Conservation (phyloP, 2,113 vertebrate species). For the Sciurus niger region DNA sequence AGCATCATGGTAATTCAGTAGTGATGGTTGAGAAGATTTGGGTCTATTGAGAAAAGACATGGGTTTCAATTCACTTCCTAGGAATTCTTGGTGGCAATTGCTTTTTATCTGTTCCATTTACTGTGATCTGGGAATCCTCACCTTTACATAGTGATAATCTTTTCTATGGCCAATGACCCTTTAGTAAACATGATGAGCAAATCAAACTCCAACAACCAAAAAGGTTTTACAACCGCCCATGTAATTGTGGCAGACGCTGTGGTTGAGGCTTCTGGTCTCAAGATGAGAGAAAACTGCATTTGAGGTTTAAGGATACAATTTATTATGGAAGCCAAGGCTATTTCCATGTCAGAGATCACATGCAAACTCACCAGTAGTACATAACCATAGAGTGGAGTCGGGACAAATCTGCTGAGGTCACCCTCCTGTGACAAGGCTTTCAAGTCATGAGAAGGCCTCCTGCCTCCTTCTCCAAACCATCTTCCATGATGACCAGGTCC, state of each 20-base stretch:
- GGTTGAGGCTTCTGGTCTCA: constrained; percentile 57
- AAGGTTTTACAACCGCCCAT: constrained; percentile 58
- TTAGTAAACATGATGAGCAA: constrained; percentile 66
- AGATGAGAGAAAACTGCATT: constrained; percentile 43
- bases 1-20: neutral
- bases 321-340: constrained; percentile 67
- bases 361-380: neutral
- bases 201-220: constrained; percentile 67
- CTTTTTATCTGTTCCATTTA: constrained; percentile 16
- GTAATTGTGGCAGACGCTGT: constrained; percentile 67
- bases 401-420: neutral
- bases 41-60: constrained; percentile 16
- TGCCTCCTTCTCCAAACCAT: neutral
- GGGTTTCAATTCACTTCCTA: constrained; percentile 13
- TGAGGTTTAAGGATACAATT: constrained; percentile 65
- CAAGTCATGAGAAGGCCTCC: constrained; percentile 18
- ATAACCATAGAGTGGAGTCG: neutral
- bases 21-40: neutral
- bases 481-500: neutral
- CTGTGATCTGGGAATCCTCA: neutral
- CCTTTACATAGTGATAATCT: constrained; percentile 5
- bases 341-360: constrained; percentile 7
- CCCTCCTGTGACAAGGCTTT: neutral
- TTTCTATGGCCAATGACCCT: constrained; percentile 36
- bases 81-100: neutral